Evolutionary conservation across 2,888 invertebrate species (phyloP).

Genomic region (Pandemis cinnamomeana): DNA sequence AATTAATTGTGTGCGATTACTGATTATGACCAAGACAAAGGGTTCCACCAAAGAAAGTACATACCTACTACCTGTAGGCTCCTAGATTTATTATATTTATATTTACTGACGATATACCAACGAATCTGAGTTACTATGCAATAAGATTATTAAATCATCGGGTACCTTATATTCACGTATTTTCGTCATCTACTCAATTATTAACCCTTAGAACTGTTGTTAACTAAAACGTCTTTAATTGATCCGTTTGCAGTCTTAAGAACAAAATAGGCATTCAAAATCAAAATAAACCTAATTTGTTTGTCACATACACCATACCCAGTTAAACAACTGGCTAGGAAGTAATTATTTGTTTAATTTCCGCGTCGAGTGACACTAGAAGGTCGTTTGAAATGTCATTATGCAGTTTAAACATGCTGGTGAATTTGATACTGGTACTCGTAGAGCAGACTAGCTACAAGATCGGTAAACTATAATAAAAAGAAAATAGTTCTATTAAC

Average conservation of each 20-base stretch:
- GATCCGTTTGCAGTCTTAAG: conserved; percentile 20
- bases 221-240: neutral
- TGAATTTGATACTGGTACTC: conserved; percentile 25
- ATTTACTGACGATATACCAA: no score
- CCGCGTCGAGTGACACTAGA: conserved; percentile 71
- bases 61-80: no score
- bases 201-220: neutral
- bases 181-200: no score
- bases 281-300: conserved; percentile 41
- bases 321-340: conserved; percentile 52
- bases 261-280: conserved; percentile 22
- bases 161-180: no score
- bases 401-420: conserved; percentile 40
- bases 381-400: conserved; percentile 70
- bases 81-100: no score
- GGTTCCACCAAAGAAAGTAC: no score
- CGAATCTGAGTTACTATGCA: no score
- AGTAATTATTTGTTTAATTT: conserved; percentile 75
- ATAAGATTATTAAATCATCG: no score
- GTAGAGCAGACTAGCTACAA: neutral
- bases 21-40: conserved; percentile 6
- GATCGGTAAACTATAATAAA: neutral
- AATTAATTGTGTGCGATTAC: conserved; percentile 64
- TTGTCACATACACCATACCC: conserved; percentile 47
- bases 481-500: neutral